phyloP scores from a whole-genome alignment of 2,113 vertebrate species.

The Centropus bengalensis region DNA sequence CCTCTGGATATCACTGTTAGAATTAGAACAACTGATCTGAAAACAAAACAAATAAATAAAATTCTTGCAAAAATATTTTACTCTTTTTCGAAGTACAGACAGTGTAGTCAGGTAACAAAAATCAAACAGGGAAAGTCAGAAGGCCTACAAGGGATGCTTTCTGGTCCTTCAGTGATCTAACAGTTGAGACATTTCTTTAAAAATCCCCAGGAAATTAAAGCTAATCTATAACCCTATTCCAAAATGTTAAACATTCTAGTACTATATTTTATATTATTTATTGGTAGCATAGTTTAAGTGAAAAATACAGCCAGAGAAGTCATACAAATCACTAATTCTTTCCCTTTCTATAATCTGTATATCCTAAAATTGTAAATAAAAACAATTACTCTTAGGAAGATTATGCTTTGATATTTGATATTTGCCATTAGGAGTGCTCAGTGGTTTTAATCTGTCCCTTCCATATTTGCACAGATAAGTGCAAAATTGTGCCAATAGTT shows the following conservation, averaged over 20 bases:
- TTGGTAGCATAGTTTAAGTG: not conserved
- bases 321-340: not conserved
- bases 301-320: not conserved
- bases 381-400: not conserved
- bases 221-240: not conserved
- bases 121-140: not conserved
- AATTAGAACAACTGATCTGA: not conserved
- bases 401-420: not conserved
- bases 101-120: not conserved
- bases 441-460: not conserved
- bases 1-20: not conserved
- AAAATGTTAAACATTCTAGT: not conserved
- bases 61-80: not conserved
- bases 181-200: not conserved
- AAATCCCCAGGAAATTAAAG: not conserved
- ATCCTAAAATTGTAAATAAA: not conserved
- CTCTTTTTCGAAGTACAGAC: not conserved
- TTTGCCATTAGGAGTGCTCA: not conserved
- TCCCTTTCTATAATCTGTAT: not conserved
- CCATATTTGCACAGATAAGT: not conserved
- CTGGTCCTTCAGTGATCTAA: not conserved
- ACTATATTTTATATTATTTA: not conserved
- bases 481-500: fast-evolving
- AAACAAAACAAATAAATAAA: not conserved
- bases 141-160: not conserved